phyloP scores from a whole-genome alignment of 2,113 vertebrate species.

The Isurus oxyrinchus region DNA sequence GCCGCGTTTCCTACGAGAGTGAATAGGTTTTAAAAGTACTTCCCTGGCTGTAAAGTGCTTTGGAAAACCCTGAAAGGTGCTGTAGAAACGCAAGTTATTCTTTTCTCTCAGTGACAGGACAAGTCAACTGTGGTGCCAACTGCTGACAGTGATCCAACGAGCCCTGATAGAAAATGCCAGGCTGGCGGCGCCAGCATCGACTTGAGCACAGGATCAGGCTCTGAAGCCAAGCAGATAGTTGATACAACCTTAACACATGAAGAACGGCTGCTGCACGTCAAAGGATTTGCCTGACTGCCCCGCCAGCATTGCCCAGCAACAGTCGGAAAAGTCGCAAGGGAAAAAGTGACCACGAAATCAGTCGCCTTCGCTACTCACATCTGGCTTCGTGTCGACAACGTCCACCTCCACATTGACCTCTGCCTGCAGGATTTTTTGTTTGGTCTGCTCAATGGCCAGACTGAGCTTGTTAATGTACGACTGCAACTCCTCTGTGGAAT shows the following conservation, averaged over 20 bases:
- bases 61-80: background rate
- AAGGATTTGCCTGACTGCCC: background rate
- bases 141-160: background rate
- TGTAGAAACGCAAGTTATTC: background rate
- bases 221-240: background rate
- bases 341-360: background rate
- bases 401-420: slow-evolving; percentile 68
- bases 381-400: slow-evolving; percentile 71
- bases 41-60: background rate
- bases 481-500: slow-evolving; percentile 91
- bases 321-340: background rate
- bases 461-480: slow-evolving; percentile 91
- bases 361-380: slow-evolving; percentile 54
- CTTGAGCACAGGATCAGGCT: background rate
- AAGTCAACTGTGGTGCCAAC: background rate
- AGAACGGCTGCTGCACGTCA: background rate
- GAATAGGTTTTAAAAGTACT: background rate
- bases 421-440: slow-evolving; percentile 74
- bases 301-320: background rate
- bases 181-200: background rate
- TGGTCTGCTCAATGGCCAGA: slow-evolving; percentile 74
- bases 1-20: background rate
- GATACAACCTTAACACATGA: background rate
- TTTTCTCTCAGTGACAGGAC: too few species aligned
- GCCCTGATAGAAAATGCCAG: background rate